These are phyloP conservation scores for Leucophenga varia DNA, from an alignment of 1,140 invertebrate genomes.

Conservation along the genomic window DNA sequence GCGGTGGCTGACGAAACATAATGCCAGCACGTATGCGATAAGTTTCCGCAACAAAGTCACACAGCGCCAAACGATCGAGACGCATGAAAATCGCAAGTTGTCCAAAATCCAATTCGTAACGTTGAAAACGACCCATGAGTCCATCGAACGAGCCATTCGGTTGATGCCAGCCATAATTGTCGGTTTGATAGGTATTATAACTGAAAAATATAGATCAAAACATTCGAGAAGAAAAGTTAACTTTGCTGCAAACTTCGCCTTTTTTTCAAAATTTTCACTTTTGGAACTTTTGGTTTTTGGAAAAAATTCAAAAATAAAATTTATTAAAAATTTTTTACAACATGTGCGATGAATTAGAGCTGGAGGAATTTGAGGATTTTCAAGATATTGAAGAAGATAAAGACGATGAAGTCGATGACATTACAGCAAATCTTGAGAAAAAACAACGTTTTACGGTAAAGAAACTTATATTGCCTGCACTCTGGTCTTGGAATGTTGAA, in stretches of 20 bases:
- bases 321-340: too few relatives aligned
- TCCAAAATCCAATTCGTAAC: constrained; percentile 59
- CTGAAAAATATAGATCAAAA: constrained; percentile 31
- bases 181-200: constrained; percentile 57
- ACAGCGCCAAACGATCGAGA: constrained; percentile 57
- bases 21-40: constrained; percentile 58
- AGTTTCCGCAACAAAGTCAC: constrained; percentile 60
- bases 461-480: constrained; percentile 95
- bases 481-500: constrained; percentile 98
- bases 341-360: too few relatives aligned
- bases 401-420: too few relatives aligned
- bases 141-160: constrained; percentile 61
- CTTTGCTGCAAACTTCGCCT: too few relatives aligned
- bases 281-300: too few relatives aligned
- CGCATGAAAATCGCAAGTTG: constrained; percentile 61
- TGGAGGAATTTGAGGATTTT: too few relatives aligned
- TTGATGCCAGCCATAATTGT: constrained; percentile 60
- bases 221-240: not conserved
- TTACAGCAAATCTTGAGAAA: too few relatives aligned
- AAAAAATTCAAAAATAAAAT: too few relatives aligned
- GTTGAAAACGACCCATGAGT: constrained; percentile 59
- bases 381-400: too few relatives aligned
- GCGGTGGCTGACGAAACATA: constrained; percentile 67
- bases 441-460: constrained; percentile 71
- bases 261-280: too few relatives aligned